Conservation (phyloP, 2,113 vertebrate species). For the Istiophorus platypterus region DNA sequence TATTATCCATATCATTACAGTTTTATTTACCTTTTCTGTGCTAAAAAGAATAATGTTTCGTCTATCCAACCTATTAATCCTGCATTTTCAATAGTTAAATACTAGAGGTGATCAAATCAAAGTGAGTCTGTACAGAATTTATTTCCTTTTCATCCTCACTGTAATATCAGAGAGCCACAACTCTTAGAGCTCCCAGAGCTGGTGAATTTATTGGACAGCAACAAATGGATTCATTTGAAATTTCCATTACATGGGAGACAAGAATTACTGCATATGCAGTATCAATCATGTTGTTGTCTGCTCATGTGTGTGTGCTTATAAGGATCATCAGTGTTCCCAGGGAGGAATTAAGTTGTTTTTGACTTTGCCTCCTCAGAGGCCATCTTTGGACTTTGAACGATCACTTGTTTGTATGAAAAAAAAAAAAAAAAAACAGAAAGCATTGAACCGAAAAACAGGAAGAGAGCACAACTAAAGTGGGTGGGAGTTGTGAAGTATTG, state of each 20-base stretch:
- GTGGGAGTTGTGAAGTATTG: slow-evolving; percentile 54
- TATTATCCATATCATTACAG: slow-evolving; percentile 8
- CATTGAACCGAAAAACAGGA: background rate
- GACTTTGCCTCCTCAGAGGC: slow-evolving; percentile 49
- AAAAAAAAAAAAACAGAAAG: slow-evolving; percentile 40
- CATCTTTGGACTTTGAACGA: slow-evolving; percentile 50
- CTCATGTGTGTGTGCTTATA: slow-evolving; percentile 12
- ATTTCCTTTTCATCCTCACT: slow-evolving; percentile 1
- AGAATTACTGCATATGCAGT: slow-evolving; percentile 14
- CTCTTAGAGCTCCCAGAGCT: background rate
- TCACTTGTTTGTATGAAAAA: slow-evolving; percentile 51
- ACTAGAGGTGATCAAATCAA: slow-evolving; percentile 15
- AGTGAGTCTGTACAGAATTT: background rate
- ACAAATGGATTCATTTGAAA: slow-evolving; percentile 42
- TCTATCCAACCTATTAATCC: background rate
- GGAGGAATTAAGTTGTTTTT: slow-evolving; percentile 40
- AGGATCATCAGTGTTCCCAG: slow-evolving; percentile 46
- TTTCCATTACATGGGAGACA: slow-evolving; percentile 35
- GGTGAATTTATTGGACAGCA: slow-evolving; percentile 51
- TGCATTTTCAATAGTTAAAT: background rate
- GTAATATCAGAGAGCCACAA: background rate
- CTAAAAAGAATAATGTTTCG: background rate
- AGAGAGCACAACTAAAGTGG: slow-evolving; percentile 15
- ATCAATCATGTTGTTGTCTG: slow-evolving; percentile 55
- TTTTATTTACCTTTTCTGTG: slow-evolving; percentile 16